A percentile compares a stretch with the other conserved stretches of the same genome.
Conservation (phyloP, 2,888 invertebrate species). For the Epistrophella euchroma region DNA sequence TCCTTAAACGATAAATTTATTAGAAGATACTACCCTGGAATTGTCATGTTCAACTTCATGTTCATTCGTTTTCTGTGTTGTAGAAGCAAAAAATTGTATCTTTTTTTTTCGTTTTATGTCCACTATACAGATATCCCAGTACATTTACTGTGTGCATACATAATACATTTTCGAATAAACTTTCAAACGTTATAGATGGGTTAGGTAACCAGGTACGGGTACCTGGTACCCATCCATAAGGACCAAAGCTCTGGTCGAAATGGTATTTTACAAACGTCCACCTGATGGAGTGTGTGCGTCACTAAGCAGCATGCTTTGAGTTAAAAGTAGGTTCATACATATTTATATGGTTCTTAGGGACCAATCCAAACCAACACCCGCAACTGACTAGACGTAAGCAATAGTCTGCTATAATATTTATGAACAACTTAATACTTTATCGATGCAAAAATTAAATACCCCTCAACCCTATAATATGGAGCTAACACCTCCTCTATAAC, state of each 20-base stretch:
- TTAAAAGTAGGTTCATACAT: conserved; percentile 17
- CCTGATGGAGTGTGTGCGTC: conserved; percentile 34
- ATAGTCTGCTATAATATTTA: conserved; percentile 68
- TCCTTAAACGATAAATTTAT: conserved; percentile 33
- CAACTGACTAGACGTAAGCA: conserved; percentile 49
- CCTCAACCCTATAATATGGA: neutral
- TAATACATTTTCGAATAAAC: conserved; percentile 63
- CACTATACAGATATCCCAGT: neutral
- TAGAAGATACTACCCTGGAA: conserved; percentile 2
- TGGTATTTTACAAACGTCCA: conserved; percentile 24
- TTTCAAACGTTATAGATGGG: conserved; percentile 54
- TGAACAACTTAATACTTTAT: conserved; percentile 74
- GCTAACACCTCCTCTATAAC: neutral
- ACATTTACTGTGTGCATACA: conserved; percentile 31
- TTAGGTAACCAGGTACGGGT: neutral
- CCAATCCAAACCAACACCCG: conserved; percentile 26
- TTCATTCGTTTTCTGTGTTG: neutral
- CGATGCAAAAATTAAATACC: conserved; percentile 63
- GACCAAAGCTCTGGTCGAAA: conserved; percentile 1
- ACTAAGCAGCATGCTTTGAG: conserved; percentile 19
- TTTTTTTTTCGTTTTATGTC: conserved; percentile 2
- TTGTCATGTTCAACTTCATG: conserved; percentile 30
- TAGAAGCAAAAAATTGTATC: neutral
- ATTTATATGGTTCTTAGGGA: conserved; percentile 21
- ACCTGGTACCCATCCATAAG: neutral